Conservation (phyloP, 92 coral and sea anemone species). For the Heliopora coerulea region DNA sequence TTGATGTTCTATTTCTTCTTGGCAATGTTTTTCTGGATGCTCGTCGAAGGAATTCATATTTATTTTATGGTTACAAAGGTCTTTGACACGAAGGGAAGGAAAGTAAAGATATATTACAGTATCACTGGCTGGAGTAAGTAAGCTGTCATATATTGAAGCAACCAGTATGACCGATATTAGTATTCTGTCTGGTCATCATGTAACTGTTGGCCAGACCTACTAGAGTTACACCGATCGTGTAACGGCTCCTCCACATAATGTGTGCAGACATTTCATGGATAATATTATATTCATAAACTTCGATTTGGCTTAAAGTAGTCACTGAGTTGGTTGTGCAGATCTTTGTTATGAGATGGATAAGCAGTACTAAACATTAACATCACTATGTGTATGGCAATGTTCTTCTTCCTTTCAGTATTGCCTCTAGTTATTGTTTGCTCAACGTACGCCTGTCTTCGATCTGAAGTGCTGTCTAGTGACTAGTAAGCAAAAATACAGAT, state of each 20-base stretch:
- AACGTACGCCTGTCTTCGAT: conserved; percentile 11
- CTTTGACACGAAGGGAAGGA: conserved; percentile 15
- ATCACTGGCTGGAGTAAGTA: conserved; percentile 36
- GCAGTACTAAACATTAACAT: too few species aligned
- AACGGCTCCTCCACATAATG: too few species aligned
- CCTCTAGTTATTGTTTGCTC: conserved; percentile 15
- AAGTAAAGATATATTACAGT: background rate
- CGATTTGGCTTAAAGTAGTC: too few species aligned
- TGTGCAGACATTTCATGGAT: too few species aligned
- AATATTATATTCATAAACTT: too few species aligned
- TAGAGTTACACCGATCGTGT: too few species aligned
- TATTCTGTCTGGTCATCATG: too few species aligned
- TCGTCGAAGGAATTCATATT: conserved; percentile 35
- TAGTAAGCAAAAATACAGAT: conserved; percentile 4
- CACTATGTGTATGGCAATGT: background rate
- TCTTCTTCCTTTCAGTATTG: background rate
- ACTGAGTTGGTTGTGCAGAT: too few species aligned
- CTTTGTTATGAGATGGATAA: too few species aligned
- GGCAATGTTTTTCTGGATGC: conserved; percentile 38
- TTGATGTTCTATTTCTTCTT: conserved; percentile 28
- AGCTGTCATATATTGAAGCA: background rate
- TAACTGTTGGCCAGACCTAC: too few species aligned
- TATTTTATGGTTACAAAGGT: conserved; percentile 35
- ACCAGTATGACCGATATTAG: too few species aligned
- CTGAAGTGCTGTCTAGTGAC: conserved; percentile 9